Evolutionary conservation across 2,113 vertebrate genomes (phyloP).

Genomic region (Scortum barcoo): DNA sequence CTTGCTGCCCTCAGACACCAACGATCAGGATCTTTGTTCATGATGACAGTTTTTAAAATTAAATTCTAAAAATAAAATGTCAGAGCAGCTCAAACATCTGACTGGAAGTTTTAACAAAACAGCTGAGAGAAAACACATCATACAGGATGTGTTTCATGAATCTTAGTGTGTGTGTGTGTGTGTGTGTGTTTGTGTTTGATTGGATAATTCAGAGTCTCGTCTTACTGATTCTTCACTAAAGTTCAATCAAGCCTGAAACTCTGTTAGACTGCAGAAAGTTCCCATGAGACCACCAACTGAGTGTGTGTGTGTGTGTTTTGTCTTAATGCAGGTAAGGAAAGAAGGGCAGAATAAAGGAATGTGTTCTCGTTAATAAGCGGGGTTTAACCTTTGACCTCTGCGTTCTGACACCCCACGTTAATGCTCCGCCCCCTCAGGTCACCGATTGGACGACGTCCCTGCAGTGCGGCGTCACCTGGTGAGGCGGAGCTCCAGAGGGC

Average conservation of each 20-base stretch:
- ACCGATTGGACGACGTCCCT: conserved; percentile 90
- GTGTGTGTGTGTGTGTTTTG: neutral
- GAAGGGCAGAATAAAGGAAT: neutral
- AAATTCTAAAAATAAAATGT: too few relatives aligned
- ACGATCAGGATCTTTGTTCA: too few relatives aligned
- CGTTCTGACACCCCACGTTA: neutral
- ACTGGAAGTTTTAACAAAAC: too few relatives aligned
- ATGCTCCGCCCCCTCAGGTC: conserved; percentile 80
- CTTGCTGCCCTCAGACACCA: too few relatives aligned
- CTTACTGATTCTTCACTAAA: conserved; percentile 18
- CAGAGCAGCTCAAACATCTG: too few relatives aligned
- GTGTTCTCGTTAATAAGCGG: neutral
- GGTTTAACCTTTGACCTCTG: conserved; percentile 29
- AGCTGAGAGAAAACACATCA: too few relatives aligned
- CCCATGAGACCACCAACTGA: conserved; percentile 31
- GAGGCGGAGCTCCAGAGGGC: conserved; percentile 88
- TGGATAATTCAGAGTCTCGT: conserved; percentile 24
- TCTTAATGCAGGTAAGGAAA: too few relatives aligned
- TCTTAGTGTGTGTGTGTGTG: conserved; percentile 17
- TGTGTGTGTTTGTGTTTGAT: conserved; percentile 13
- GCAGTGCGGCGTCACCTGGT: conserved; percentile 90
- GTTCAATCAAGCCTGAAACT: conserved; percentile 45
- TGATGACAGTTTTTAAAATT: too few relatives aligned
- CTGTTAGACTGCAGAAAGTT: conserved; percentile 46
- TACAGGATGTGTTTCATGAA: too few relatives aligned